These are phyloP conservation scores for Drosophila malerkotliana DNA, from an alignment of 1,140 invertebrate genomes.

Conservation along the genomic window DNA sequence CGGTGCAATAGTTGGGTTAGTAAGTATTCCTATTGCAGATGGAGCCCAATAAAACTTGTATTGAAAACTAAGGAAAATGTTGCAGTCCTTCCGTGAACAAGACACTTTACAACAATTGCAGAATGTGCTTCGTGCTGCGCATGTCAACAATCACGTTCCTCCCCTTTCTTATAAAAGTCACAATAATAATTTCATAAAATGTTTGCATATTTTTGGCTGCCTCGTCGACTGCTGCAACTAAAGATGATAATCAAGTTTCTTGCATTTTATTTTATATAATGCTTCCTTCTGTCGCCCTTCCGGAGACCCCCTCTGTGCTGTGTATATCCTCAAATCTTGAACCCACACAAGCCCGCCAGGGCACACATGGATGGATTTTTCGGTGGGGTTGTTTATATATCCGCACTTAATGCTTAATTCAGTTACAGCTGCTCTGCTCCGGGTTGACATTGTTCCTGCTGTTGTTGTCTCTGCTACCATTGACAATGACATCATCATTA, in stretches of 20 bases:
- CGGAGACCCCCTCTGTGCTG: conserved; percentile 48
- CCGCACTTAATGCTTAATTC: conserved; percentile 82
- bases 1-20: background rate
- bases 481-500: conserved; percentile 83
- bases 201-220: conserved; percentile 68
- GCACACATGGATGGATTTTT: conserved; percentile 60
- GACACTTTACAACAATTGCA: conserved; percentile 70
- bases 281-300: conserved; percentile 65
- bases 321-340: conserved; percentile 17
- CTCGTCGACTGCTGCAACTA: conserved; percentile 11
- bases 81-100: conserved; percentile 55
- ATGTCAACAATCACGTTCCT: conserved; percentile 67
- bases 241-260: conserved; percentile 28
- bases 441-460: conserved; percentile 38
- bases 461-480: conserved; percentile 56
- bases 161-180: conserved; percentile 70
- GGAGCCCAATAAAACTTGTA: conserved; percentile 62
- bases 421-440: conserved; percentile 72
- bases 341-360: conserved; percentile 25
- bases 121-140: conserved; percentile 68
- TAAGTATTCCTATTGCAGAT: conserved; percentile 63
- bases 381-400: conserved; percentile 80
- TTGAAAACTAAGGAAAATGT: conserved; percentile 50
- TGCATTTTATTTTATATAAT: conserved; percentile 82
- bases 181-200: conserved; percentile 77